Conservation (phyloP, 2,113 vertebrate genomes). For the Siniperca chuatsi region DNA sequence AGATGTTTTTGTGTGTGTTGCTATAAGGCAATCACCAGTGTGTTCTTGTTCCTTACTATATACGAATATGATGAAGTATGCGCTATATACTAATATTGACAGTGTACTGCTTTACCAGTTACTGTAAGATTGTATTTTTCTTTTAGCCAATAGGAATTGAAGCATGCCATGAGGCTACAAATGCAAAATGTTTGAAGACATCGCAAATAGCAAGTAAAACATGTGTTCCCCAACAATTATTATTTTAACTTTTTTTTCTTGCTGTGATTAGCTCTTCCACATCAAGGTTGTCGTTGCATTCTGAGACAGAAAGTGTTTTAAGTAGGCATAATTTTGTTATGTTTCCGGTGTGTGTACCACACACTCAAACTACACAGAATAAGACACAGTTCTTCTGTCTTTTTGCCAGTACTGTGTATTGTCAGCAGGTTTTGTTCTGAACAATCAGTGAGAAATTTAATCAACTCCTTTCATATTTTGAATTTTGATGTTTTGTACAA, state of each 20-base stretch:
- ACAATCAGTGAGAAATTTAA: neutral
- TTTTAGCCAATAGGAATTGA: neutral
- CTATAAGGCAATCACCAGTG: neutral
- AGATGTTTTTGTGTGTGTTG: neutral
- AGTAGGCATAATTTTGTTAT: neutral
- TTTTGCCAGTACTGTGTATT: neutral
- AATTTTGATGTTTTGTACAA: neutral
- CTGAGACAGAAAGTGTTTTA: neutral
- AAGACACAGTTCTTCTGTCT: neutral
- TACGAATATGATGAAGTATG: neutral
- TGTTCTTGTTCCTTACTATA: neutral
- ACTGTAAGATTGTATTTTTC: neutral
- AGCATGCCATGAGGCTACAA: neutral
- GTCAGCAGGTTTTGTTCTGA: neutral
- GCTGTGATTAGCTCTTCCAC: neutral
- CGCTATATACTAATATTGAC: neutral
- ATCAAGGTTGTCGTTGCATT: conserved; percentile 8
- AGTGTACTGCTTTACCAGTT: neutral
- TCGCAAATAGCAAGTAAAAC: neutral
- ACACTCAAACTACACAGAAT: neutral
- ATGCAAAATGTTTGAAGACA: neutral
- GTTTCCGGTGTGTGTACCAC: neutral
- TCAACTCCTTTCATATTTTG: neutral
- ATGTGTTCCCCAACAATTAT: neutral
- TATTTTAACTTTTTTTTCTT: neutral